A percentile compares a stretch with the other conserved stretches of the same genome.
phyloP scores from a whole-genome alignment of 2,113 vertebrate species.

The Climacteris rufus region DNA sequence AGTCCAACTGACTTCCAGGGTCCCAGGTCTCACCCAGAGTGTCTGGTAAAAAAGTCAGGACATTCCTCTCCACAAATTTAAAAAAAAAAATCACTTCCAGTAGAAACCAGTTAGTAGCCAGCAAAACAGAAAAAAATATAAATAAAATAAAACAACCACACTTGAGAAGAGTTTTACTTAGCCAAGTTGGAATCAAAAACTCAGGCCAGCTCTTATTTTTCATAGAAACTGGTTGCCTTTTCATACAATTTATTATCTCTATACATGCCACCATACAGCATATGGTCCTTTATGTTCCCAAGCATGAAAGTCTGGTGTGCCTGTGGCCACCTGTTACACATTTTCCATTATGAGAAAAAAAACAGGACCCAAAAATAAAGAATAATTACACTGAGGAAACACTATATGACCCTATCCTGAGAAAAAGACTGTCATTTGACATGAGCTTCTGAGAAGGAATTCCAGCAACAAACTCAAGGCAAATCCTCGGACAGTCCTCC shows the following conservation, averaged over 20 bases:
- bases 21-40: not conserved
- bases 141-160: not conserved
- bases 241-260: conserved; percentile 11
- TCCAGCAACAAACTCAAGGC: conserved; percentile 25
- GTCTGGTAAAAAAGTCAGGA: conserved; percentile 34
- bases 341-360: conserved; percentile 60
- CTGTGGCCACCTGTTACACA: conserved; percentile 61
- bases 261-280: conserved; percentile 28
- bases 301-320: conserved; percentile 48
- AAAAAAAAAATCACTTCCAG: not conserved
- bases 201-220: not conserved
- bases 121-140: not conserved
- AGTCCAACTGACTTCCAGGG: conserved; percentile 35
- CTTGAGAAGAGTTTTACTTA: not conserved
- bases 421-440: conserved; percentile 46
- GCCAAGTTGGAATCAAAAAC: not conserved
- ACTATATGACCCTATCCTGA: conserved; percentile 37
- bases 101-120: not conserved
- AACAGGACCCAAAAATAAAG: conserved; percentile 43
- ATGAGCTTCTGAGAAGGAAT: conserved; percentile 46
- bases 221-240: not conserved
- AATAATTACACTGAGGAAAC: conserved; percentile 17
- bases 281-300: conserved; percentile 38
- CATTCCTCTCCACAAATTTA: not conserved
- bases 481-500: conserved; percentile 10